A percentile compares a stretch with the other conserved stretches of the same genome.
These are phyloP conservation scores for Celastrina argiolus DNA, from an alignment of 2,888 invertebrate genomes.

Conservation along the genomic window DNA sequence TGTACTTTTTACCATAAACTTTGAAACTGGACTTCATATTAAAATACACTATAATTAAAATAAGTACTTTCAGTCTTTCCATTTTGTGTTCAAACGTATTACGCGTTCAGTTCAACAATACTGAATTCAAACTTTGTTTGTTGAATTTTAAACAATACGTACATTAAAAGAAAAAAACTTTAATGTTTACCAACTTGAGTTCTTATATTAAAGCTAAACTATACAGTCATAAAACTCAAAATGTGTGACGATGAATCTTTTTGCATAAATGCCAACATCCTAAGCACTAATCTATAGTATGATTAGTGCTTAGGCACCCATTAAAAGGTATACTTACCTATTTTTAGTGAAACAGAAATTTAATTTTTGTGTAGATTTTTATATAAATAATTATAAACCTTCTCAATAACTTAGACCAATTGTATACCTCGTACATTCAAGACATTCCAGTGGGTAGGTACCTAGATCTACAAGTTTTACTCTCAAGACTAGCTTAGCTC, in stretches of 20 bases:
- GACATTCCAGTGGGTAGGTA: no score
- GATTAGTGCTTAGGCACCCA: no score
- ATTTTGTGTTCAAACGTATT: not conserved
- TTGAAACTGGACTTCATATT: not conserved
- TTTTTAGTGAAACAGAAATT: no score
- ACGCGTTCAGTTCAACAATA: not conserved
- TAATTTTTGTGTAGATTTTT: no score
- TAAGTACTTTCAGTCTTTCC: not conserved
- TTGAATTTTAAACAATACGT: conserved; percentile 2
- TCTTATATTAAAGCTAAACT: not conserved
- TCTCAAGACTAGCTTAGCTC: no score
- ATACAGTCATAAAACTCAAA: not conserved
- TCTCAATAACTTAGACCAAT: no score
- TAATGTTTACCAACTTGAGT: not conserved
- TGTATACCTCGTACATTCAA: no score
- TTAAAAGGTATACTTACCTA: no score
- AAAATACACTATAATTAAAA: not conserved
- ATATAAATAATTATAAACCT: no score
- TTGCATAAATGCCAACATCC: no score
- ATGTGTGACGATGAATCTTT: not conserved
- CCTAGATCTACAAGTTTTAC: no score
- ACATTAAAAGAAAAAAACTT: not conserved
- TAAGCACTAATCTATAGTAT: no score
- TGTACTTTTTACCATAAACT: conserved; percentile 5
- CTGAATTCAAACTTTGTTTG: conserved; percentile 5